Evolutionary conservation across 2,113 vertebrate species (phyloP).

Genomic region (Callaeas wilsoni): DNA sequence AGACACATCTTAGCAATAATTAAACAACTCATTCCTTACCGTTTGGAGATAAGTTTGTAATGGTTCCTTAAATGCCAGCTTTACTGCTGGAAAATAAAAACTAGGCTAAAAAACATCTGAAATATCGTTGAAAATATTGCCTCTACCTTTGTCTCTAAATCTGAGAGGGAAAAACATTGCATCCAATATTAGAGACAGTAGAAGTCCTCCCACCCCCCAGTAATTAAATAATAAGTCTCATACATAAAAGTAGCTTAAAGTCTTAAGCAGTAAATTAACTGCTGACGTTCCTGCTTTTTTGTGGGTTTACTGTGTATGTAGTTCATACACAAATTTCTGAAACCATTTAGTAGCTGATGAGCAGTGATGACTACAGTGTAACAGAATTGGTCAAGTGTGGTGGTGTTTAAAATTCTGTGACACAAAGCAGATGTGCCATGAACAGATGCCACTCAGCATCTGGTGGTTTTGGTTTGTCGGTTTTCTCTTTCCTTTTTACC

Average conservation of each 20-base stretch:
- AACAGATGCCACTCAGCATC: neutral
- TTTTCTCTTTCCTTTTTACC: neutral
- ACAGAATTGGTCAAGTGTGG: neutral
- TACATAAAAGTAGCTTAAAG: neutral
- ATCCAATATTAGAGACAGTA: neutral
- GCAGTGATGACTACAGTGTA: neutral
- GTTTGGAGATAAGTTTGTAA: neutral
- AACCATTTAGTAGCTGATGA: neutral
- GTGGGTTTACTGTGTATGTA: neutral
- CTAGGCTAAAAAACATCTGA: neutral
- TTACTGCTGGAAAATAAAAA: neutral
- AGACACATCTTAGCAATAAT: neutral
- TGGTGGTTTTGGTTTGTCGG: neutral
- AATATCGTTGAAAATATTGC: neutral
- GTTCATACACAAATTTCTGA: neutral
- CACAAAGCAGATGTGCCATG: neutral
- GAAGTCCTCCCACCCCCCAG: fast-evolving
- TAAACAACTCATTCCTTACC: neutral
- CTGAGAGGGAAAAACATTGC: neutral
- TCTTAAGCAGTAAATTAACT: neutral
- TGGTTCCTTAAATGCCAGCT: neutral
- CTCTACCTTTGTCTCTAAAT: neutral
- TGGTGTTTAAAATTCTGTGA: neutral
- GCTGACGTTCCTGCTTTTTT: neutral
- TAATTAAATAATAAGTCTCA: neutral